Evolutionary conservation across 2,797 vertebrate species (phyloP).

Genomic region (Aulostomus chinensis): DNA sequence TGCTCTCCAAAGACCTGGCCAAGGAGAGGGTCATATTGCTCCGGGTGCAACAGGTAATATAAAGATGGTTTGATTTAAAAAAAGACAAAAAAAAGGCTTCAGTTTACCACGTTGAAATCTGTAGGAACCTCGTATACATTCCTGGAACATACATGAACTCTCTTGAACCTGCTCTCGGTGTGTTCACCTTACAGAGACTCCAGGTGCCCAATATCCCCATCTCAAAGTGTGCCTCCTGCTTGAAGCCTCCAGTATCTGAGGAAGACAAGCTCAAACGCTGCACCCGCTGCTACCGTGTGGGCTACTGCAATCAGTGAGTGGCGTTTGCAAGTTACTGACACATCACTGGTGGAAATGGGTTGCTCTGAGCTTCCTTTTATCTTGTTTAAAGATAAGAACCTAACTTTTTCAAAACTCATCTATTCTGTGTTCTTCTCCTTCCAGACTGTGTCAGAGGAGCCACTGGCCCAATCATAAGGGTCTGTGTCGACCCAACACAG

Average conservation of each 20-base stretch:
- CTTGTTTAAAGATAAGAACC: too few relatives aligned
- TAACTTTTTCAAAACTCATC: background rate
- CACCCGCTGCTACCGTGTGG: constrained; percentile 96
- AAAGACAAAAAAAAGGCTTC: background rate
- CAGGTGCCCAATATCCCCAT: constrained; percentile 92
- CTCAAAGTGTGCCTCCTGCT: constrained; percentile 93
- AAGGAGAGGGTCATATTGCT: constrained; percentile 93
- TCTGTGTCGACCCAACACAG: constrained; percentile 85
- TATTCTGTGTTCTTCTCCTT: constrained; percentile 1
- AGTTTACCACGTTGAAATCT: too few relatives aligned
- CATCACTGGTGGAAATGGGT: background rate
- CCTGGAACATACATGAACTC: background rate
- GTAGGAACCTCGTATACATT: background rate
- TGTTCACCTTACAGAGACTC: constrained; percentile 81
- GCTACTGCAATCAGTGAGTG: constrained; percentile 98
- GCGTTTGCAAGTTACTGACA: background rate
- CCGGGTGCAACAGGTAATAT: constrained; percentile 91
- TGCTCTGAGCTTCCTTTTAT: too few relatives aligned
- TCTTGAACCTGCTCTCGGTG: background rate
- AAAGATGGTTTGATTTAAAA: background rate
- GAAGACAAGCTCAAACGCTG: constrained; percentile 96
- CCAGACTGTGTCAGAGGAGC: constrained; percentile 90
- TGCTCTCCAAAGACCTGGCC: constrained; percentile 91
- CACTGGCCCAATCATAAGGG: constrained; percentile 95
- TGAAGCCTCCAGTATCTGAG: constrained; percentile 90